These are phyloP conservation scores for Lerista edwardsae DNA, from an alignment of 2,797 vertebrate genomes.

Conservation along the genomic window DNA sequence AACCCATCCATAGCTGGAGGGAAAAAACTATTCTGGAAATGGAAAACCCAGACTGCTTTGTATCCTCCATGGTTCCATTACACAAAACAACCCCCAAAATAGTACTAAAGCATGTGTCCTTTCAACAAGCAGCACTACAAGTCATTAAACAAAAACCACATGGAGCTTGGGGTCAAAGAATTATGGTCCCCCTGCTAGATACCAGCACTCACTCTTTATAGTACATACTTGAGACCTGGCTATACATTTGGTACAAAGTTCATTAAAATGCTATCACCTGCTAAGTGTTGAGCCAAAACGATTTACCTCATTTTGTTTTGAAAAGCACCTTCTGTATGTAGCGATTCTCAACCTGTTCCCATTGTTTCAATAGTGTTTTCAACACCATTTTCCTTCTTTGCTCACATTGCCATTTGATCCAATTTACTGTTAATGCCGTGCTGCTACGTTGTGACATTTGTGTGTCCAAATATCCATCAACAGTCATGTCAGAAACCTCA, in stretches of 20 bases:
- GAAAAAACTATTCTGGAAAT: no score
- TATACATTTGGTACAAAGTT: not conserved
- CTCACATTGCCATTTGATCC: not conserved
- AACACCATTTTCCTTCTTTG: not conserved
- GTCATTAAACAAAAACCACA: not conserved
- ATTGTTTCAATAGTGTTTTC: not conserved
- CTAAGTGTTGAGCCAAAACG: not conserved
- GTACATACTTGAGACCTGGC: not conserved
- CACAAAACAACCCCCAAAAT: no score
- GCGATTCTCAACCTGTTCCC: not conserved
- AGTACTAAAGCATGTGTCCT: no score
- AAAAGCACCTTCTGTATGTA: not conserved
- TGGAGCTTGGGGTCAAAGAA: not conserved
- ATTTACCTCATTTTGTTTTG: not conserved
- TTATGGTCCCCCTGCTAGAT: no score
- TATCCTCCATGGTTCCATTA: not conserved
- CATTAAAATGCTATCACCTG: not conserved
- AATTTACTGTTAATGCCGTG: not conserved
- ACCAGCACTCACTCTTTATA: not conserved
- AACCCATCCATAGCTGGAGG: not conserved
- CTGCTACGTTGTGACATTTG: not conserved
- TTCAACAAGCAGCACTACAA: no score
- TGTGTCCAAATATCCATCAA: not conserved
- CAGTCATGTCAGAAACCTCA: not conserved
- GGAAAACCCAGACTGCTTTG: not conserved